These are phyloP conservation scores for Tribolium freemani DNA, from an alignment of 2,888 invertebrate genomes.

Conservation along the genomic window DNA sequence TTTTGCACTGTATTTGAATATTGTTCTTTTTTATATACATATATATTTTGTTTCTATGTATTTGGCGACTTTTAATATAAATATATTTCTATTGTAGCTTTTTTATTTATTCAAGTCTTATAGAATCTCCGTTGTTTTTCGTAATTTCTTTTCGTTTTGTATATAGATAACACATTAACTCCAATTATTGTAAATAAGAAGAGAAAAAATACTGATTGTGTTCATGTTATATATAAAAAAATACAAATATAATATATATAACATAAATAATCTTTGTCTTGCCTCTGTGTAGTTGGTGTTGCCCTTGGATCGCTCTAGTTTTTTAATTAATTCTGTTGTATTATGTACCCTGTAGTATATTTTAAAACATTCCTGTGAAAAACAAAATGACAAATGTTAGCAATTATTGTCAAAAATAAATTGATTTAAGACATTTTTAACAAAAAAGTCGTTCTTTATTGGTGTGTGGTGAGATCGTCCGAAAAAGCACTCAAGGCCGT, in stretches of 20 bases:
- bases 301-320: constrained; percentile 36
- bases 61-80: constrained; percentile 65
- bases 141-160: constrained; percentile 43
- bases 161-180: not conserved
- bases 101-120: constrained; percentile 49
- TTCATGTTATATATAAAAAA: constrained; percentile 10
- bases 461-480: constrained; percentile 49
- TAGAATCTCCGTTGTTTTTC: constrained; percentile 4
- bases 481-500: constrained; percentile 47
- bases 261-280: constrained; percentile 55
- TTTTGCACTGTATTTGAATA: constrained; percentile 61
- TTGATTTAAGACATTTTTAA: constrained; percentile 63
- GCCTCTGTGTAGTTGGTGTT: constrained; percentile 61
- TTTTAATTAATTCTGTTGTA: constrained; percentile 37
- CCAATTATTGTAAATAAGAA: constrained; percentile 21
- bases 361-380: constrained; percentile 36
- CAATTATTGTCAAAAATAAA: constrained; percentile 63
- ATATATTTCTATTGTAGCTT: constrained; percentile 65
- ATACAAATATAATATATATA: constrained; percentile 2
- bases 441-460: constrained; percentile 54
- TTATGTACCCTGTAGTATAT: constrained; percentile 18
- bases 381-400: constrained; percentile 60
- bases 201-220: constrained; percentile 3
- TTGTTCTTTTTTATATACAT: constrained; percentile 57
- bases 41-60: constrained; percentile 64